Base-by-base conservation (phyloP, 1,140 invertebrate species). In the Penaeus japonicus region DNA sequence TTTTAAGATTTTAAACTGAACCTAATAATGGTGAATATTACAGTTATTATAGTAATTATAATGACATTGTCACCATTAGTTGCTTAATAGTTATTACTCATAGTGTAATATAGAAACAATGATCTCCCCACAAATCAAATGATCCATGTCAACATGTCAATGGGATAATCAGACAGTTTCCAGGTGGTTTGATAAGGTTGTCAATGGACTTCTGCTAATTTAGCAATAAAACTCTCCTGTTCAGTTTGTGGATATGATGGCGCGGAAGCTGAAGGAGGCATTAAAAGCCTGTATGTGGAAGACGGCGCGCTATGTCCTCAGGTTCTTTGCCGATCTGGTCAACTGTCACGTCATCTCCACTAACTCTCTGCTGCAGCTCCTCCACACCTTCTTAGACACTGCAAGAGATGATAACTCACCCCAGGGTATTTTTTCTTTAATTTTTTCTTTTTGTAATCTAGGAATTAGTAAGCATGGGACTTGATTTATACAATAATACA, bases 291-390 rank as follows among this genome's bases (percentile, higher is more conserved):
- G 96, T 85, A 96, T 97, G 92, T 99, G 97, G 97, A 96, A 98
- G 91, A 95, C 96, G 27, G 98, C 98, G 3, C 94, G 96, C 89
- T 97, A 97, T 92, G 95, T 95, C 30, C 93, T 99, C 0, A 94
- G 98, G 85, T 99, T 99, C 92, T 94, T 99, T 75, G 95, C 97
- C 5, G 98, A 99, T 93, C 94, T 99, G 84, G 98, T 99, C 0
- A 99, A 99, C 92, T 99, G 98, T 91, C 97, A 99, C 93, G 98
- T 99, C 2, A 95, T 99, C 83, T 98, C 97, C 39, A 96, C 97
- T 62, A 96, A 96, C 55, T 99, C 98, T 7, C 93, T 99, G 35
- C 93, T 99, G 90, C 96, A 97, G 91, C 93, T 99, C 83, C 95
- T 99, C 91, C 97, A 99, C 92, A 98, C 96, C 91, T 96, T 99